A percentile compares a stretch with the other conserved stretches of the same genome.
Conservation (phyloP, 2,113 vertebrate genomes). For the Procavia capensis region DNA sequence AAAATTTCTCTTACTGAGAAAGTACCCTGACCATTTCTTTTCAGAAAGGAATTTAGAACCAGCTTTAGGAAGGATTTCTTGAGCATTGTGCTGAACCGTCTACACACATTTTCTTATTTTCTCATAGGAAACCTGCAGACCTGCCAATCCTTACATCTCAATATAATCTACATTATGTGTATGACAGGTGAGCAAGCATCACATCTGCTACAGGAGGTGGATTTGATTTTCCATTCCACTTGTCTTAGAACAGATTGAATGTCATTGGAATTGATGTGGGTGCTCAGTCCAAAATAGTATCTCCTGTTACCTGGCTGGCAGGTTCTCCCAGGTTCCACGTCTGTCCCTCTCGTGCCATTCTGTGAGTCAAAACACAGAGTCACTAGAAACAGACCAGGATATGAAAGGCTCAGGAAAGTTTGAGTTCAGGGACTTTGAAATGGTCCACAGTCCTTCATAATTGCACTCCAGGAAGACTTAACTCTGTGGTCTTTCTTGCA, state of each 20-base stretch:
- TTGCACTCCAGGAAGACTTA: background rate
- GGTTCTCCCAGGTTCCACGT: constrained; percentile 64
- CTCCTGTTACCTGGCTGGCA: constrained; percentile 50
- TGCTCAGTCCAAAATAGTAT: constrained; percentile 49
- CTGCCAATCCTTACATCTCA: constrained; percentile 31
- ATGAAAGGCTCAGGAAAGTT: constrained; percentile 66
- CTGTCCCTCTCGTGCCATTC: constrained; percentile 61
- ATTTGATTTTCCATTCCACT: constrained; percentile 68
- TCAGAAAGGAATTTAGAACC: constrained; percentile 10
- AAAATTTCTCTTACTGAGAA: constrained; percentile 45
- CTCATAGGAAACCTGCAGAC: constrained; percentile 23
- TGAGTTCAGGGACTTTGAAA: background rate
- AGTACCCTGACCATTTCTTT: background rate
- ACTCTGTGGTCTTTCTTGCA: background rate
- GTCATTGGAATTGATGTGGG: constrained; percentile 65
- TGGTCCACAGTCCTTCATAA: background rate
- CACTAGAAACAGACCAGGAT: constrained; percentile 66
- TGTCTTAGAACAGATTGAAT: constrained; percentile 70
- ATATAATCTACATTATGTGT: background rate
- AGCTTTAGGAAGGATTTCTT: constrained; percentile 18
- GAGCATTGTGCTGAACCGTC: background rate
- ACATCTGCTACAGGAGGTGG: background rate
- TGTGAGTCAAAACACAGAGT: constrained; percentile 68
- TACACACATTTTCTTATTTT: constrained; percentile 21
- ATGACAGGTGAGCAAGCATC: constrained; percentile 14